Evolutionary conservation across 1,140 invertebrate genomes (phyloP).

Genomic region (Bombus polaris): DNA sequence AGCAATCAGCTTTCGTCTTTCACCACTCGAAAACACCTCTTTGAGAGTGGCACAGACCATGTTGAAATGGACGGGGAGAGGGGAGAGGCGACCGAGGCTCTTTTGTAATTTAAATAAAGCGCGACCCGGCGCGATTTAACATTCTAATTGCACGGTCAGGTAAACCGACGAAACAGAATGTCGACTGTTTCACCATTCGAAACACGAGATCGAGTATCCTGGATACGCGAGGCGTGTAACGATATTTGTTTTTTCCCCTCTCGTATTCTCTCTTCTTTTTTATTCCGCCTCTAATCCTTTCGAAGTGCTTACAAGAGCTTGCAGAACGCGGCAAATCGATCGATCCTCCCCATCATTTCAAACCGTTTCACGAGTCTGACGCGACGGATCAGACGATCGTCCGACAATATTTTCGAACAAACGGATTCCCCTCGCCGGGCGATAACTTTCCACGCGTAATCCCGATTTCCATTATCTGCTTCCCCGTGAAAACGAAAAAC

Average conservation of each 20-base stretch:
- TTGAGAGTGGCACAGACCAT: background rate
- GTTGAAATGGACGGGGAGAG: background rate
- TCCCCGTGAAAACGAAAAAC: background rate
- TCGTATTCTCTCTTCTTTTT: background rate
- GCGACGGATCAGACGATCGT: constrained; percentile 19
- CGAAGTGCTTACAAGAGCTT: constrained; percentile 26
- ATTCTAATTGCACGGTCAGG: constrained; percentile 13
- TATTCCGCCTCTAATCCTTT: constrained; percentile 8
- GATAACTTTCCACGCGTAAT: constrained; percentile 7
- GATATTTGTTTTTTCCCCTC: background rate
- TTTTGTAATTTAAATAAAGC: constrained; percentile 19
- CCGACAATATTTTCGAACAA: constrained; percentile 9
- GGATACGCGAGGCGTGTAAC: background rate
- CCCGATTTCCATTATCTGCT: constrained; percentile 9
- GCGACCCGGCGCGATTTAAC: background rate
- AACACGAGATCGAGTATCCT: background rate
- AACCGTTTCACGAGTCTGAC: constrained; percentile 14
- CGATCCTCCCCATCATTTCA: background rate
- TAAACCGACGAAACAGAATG: background rate
- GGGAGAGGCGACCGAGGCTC: background rate
- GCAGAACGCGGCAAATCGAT: background rate
- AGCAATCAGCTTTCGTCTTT: background rate
- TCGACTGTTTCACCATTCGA: background rate
- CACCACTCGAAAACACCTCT: background rate
- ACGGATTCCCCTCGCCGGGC: background rate